Percentiles rank a stretch among this genome's conserved stretches.
These are phyloP conservation scores for Echinometra lucunter DNA, from an alignment of 53 echinoderm and acorn worm species.

Conservation along the genomic window DNA sequence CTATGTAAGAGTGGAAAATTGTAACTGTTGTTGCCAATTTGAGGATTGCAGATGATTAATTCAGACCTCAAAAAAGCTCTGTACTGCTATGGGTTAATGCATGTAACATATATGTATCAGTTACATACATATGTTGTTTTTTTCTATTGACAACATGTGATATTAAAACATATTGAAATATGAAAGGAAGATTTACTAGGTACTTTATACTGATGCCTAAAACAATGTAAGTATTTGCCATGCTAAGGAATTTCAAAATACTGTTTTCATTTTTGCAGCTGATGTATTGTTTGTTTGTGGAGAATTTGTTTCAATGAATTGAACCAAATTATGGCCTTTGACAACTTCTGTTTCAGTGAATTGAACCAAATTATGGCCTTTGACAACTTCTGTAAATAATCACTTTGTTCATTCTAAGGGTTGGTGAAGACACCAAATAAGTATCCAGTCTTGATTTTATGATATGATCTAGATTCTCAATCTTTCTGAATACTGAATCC, in stretches of 20 bases:
- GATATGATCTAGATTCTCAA: not conserved
- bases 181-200: not conserved
- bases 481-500: not conserved
- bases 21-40: too few species aligned
- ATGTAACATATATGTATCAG: not conserved
- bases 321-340: not conserved
- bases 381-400: not conserved
- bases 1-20: too few species aligned
- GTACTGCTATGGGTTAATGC: too few species aligned
- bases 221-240: not conserved
- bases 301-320: not conserved
- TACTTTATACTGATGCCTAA: not conserved
- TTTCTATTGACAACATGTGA: not conserved
- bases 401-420: not conserved
- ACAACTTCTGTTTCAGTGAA: not conserved
- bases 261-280: conserved; percentile 16
- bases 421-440: not conserved
- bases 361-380: not conserved
- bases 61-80: too few species aligned
- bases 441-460: not conserved
- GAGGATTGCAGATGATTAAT: too few species aligned
- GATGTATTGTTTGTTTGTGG: not conserved
- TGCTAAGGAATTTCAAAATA: not conserved
- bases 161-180: not conserved
- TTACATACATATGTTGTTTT: not conserved